phyloP scores from a whole-genome alignment of 2,797 vertebrate species.

The Apogon hyalosoma region DNA sequence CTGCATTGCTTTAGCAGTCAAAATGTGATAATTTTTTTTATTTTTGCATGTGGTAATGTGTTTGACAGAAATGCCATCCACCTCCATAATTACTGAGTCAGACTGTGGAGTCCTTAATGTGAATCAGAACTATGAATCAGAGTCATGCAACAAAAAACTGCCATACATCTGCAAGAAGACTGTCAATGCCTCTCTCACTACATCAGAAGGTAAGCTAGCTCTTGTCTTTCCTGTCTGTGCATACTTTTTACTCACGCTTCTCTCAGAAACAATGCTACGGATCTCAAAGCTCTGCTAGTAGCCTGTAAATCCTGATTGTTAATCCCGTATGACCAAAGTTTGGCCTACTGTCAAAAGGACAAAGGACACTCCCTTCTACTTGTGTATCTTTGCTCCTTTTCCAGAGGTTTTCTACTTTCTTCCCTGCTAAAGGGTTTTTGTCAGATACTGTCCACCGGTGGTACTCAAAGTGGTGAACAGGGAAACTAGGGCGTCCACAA shows the following conservation, averaged over 20 bases:
- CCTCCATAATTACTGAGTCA: slow-evolving; percentile 70
- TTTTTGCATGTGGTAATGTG: slow-evolving; percentile 23
- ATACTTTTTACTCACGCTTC: neutral
- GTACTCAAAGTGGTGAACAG: too few species aligned
- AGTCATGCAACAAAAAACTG: slow-evolving; percentile 83
- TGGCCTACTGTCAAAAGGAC: neutral
- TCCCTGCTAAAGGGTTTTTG: too few species aligned
- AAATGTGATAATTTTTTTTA: neutral
- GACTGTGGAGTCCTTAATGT: slow-evolving; percentile 89
- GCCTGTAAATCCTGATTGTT: neutral
- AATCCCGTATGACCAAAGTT: neutral
- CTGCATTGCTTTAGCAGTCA: neutral
- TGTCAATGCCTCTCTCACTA: slow-evolving; percentile 57
- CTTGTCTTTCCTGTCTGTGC: neutral
- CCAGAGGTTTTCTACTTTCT: too few species aligned
- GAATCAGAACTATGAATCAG: slow-evolving; percentile 81
- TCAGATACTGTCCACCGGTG: too few species aligned
- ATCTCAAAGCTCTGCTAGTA: neutral
- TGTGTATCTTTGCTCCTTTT: too few species aligned
- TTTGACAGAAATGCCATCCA: slow-evolving; percentile 78
- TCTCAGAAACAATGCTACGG: neutral
- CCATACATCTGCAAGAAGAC: slow-evolving; percentile 94
- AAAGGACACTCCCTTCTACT: too few species aligned
- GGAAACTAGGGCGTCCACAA: too few species aligned
- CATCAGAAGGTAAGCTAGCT: slow-evolving; percentile 77